These are phyloP conservation scores for Drosophila sulfurigaster DNA, from an alignment of 1,140 invertebrate species.

Conservation along the genomic window DNA sequence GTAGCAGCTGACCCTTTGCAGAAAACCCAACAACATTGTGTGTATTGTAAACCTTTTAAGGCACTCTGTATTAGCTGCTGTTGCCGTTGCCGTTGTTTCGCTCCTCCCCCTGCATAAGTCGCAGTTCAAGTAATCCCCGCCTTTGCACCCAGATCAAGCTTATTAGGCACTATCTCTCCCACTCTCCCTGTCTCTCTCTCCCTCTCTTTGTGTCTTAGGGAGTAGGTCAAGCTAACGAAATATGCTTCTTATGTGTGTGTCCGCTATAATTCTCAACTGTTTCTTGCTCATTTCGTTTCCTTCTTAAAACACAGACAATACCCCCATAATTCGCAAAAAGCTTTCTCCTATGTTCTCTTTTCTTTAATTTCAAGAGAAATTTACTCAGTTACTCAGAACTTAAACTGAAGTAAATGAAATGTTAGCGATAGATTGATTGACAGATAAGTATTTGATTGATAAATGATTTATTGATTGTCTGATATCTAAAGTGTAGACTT, in stretches of 20 bases:
- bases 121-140: slow-evolving; percentile 12
- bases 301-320: background rate
- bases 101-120: background rate
- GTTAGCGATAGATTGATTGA: too few relatives aligned
- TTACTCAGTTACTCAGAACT: too few relatives aligned
- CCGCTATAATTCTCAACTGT: slow-evolving; percentile 24
- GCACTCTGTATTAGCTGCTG: slow-evolving; percentile 31
- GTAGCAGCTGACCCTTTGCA: slow-evolving; percentile 40
- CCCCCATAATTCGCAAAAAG: background rate
- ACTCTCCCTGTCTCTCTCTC: background rate
- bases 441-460: too few relatives aligned
- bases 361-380: too few relatives aligned
- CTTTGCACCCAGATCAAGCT: slow-evolving; percentile 27
- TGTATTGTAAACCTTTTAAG: slow-evolving; percentile 52
- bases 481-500: too few relatives aligned
- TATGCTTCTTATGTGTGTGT: slow-evolving; percentile 1
- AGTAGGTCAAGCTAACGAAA: slow-evolving; percentile 13
- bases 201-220: background rate
- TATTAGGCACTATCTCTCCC: slow-evolving; percentile 8
- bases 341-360: background rate
- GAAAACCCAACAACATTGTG: background rate
- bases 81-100: background rate
- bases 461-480: too few relatives aligned
- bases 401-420: too few relatives aligned
- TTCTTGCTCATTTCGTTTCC: background rate